Conservation (phyloP, 2,113 vertebrate species). For the Prochilodus magdalenae region DNA sequence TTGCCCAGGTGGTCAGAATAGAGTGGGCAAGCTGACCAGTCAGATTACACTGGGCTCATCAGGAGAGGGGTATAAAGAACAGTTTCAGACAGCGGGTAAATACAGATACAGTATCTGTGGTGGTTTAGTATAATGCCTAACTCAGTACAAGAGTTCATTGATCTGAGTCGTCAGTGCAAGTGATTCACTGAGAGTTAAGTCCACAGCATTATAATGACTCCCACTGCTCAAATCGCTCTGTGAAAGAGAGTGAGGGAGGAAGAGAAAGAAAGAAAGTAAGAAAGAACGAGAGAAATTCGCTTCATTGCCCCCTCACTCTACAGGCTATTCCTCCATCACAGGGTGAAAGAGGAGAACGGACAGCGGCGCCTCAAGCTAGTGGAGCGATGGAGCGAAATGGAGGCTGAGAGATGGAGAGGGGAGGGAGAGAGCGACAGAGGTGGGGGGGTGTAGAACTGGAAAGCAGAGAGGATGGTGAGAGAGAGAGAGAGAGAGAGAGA, state of each 20-base stretch:
- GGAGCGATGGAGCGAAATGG: conserved; percentile 66
- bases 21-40: too few relatives aligned
- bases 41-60: too few relatives aligned
- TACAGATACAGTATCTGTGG: too few relatives aligned
- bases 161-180: neutral
- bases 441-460: neutral
- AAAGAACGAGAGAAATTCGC: conserved; percentile 35
- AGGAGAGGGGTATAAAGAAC: too few relatives aligned
- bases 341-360: conserved; percentile 71
- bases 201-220: conserved; percentile 12
- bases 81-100: too few relatives aligned
- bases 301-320: conserved; percentile 65
- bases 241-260: neutral
- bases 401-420: conserved; percentile 48
- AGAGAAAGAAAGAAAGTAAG: neutral
- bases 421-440: conserved; percentile 26
- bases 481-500: conserved; percentile 41
- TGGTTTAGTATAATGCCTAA: neutral
- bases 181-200: conserved; percentile 4
- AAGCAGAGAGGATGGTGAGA: conserved; percentile 32
- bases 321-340: conserved; percentile 69
- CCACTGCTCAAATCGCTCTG: neutral
- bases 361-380: conserved; percentile 65
- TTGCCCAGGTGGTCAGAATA: too few relatives aligned
- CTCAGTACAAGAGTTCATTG: neutral